Conservation (phyloP, 2,888 invertebrate species). For the Nephrocerus scutellatus region DNA sequence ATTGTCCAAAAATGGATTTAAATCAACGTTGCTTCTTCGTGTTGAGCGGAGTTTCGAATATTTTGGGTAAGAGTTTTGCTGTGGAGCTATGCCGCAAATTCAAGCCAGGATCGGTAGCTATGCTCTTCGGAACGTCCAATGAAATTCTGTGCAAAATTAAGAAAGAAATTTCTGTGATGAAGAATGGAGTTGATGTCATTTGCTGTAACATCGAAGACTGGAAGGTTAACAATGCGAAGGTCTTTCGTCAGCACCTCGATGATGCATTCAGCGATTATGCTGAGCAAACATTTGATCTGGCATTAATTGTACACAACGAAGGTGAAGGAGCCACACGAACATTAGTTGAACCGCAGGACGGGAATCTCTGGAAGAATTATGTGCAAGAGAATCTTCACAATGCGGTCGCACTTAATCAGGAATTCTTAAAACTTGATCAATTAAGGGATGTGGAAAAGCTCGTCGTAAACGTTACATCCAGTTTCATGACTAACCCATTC, state of each 20-base stretch:
- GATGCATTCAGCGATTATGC: conserved; percentile 17
- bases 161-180: conserved; percentile 48
- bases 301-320: conserved; percentile 40
- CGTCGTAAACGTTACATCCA: conserved; percentile 37
- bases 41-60: conserved; percentile 78
- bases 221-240: conserved; percentile 13
- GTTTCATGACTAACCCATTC: conserved; percentile 33
- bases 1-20: conserved; percentile 53
- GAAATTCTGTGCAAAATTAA: conserved; percentile 60
- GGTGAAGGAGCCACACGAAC: conserved; percentile 33
- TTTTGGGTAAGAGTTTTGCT: conserved; percentile 74
- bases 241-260: conserved; percentile 23
- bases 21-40: conserved; percentile 57
- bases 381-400: conserved; percentile 34
- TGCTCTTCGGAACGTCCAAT: conserved; percentile 70
- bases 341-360: conserved; percentile 34
- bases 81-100: conserved; percentile 62
- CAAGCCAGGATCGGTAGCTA: conserved; percentile 60
- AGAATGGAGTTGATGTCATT: conserved; percentile 50
- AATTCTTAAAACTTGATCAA: conserved; percentile 28
- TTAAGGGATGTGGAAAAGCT: conserved; percentile 28
- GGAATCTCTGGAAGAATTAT: conserved; percentile 30
- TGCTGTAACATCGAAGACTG: conserved; percentile 26
- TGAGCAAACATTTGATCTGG: conserved; percentile 27
- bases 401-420: conserved; percentile 36